Percentiles rank a stretch among this genome's conserved stretches.
phyloP scores from a whole-genome alignment of 2,888 invertebrate genomes.

The Agonopterix arenella region DNA sequence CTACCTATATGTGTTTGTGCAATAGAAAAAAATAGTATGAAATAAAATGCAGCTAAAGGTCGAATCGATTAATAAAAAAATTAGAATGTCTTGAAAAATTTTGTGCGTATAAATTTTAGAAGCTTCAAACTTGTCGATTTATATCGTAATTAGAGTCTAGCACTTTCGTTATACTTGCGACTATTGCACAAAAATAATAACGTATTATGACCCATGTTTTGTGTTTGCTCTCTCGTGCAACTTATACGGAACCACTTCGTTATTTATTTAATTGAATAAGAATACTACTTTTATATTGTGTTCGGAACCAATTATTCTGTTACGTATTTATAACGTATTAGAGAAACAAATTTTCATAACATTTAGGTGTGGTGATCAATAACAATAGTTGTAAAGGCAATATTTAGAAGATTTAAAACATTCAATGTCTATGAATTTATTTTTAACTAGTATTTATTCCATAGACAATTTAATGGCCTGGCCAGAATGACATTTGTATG shows the following conservation, averaged over 20 bases:
- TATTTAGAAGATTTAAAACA: slow-evolving; percentile 56
- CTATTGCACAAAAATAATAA: slow-evolving; percentile 46
- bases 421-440: slow-evolving; percentile 43
- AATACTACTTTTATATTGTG: slow-evolving; percentile 35
- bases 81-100: slow-evolving; percentile 46
- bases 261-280: slow-evolving; percentile 61
- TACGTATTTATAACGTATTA: slow-evolving; percentile 59
- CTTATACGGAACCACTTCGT: slow-evolving; percentile 21
- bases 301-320: slow-evolving; percentile 46
- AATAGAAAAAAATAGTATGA: slow-evolving; percentile 54
- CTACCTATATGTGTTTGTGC: slow-evolving; percentile 68
- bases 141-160: slow-evolving; percentile 63
- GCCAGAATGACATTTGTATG: slow-evolving; percentile 54
- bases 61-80: slow-evolving; percentile 34
- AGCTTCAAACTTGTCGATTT: slow-evolving; percentile 64
- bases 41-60: slow-evolving; percentile 39
- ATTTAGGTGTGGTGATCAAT: slow-evolving; percentile 67
- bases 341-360: slow-evolving; percentile 73
- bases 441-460: slow-evolving; percentile 45
- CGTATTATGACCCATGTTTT: slow-evolving; percentile 32
- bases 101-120: slow-evolving; percentile 57
- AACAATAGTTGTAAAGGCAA: slow-evolving; percentile 67
- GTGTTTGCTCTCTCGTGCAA: slow-evolving; percentile 54
- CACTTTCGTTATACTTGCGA: slow-evolving; percentile 59
- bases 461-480: slow-evolving; percentile 45